phyloP scores from a whole-genome alignment of 2,113 vertebrate genomes.

The Siphamia tubifer region DNA sequence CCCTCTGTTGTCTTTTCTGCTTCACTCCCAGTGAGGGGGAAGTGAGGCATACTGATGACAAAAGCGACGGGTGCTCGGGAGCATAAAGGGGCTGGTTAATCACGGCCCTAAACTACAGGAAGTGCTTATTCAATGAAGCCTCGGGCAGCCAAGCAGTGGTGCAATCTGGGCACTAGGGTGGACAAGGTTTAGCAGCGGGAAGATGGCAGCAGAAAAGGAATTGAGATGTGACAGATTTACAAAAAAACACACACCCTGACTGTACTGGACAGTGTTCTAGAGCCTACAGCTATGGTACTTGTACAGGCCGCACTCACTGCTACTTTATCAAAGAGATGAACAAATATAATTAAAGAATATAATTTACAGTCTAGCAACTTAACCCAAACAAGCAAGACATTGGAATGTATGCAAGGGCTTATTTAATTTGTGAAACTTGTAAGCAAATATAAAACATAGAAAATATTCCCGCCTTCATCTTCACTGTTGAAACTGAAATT shows the following conservation, averaged over 20 bases:
- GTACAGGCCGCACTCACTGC: too few species aligned
- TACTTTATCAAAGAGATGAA: background rate
- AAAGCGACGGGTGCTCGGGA: slow-evolving; percentile 62
- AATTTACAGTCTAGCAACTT: background rate
- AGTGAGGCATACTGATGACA: slow-evolving; percentile 73
- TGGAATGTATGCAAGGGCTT: background rate
- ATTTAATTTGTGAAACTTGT: too few species aligned
- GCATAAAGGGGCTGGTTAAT: slow-evolving; percentile 75
- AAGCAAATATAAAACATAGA: too few species aligned
- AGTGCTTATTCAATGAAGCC: slow-evolving; percentile 70
- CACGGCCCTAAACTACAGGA: slow-evolving; percentile 78
- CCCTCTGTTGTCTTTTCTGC: slow-evolving; percentile 47
- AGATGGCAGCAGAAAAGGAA: slow-evolving; percentile 23
- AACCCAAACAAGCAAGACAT: background rate
- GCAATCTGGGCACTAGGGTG: slow-evolving; percentile 54
- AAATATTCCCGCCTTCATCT: background rate
- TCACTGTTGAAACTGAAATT: slow-evolving; percentile 7
- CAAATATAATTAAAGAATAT: background rate
- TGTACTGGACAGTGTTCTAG: too few species aligned
- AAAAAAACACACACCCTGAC: too few species aligned
- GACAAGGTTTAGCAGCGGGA: slow-evolving; percentile 38
- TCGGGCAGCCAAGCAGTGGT: slow-evolving; percentile 52
- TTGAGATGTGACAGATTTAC: slow-evolving; percentile 27
- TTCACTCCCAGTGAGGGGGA: slow-evolving; percentile 54
- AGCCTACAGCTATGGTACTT: background rate